A percentile compares a stretch with the other conserved stretches of the same genome.
These are phyloP conservation scores for Corbicula japonica DNA, from an alignment of 2,888 invertebrate genomes.

Conservation along the genomic window DNA sequence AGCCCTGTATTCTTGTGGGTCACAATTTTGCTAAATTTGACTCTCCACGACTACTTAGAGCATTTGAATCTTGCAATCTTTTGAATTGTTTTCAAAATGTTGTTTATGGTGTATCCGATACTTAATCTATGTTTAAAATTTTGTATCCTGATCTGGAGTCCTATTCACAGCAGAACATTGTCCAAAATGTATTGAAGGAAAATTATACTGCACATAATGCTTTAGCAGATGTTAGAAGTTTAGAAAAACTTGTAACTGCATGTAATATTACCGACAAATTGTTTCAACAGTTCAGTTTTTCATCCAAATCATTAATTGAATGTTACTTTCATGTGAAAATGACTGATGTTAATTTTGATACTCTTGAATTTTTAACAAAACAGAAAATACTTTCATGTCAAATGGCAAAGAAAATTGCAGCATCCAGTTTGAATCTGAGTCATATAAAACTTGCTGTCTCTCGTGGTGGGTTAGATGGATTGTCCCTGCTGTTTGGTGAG, in stretches of 20 bases:
- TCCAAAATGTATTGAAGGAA: conserved; percentile 9
- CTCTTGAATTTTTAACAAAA: no score
- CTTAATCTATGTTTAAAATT: conserved; percentile 26
- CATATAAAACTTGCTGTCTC: no score
- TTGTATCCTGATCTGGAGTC: conserved; percentile 20
- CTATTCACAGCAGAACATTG: conserved; percentile 31
- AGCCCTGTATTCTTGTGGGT: conserved; percentile 26
- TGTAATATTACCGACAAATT: no score
- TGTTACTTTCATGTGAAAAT: no score
- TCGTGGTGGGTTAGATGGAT: no score
- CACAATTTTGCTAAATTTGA: conserved; percentile 47
- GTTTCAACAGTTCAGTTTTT: no score
- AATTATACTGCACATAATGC: conserved; percentile 51
- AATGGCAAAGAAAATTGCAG: no score
- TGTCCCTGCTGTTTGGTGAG: no score
- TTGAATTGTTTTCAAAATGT: conserved; percentile 6
- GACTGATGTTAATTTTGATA: no score
- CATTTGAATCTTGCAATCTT: conserved; percentile 5
- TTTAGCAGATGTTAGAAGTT: conserved; percentile 38
- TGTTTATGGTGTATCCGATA: conserved; percentile 30
- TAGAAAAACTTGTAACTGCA: conserved; percentile 41
- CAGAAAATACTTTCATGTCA: no score
- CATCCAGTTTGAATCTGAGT: no score
- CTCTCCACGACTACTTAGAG: conserved; percentile 34
- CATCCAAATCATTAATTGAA: no score